Base-by-base conservation (phyloP, 2,113 vertebrate species). In the Ophthalmolycus amberensis region DNA sequence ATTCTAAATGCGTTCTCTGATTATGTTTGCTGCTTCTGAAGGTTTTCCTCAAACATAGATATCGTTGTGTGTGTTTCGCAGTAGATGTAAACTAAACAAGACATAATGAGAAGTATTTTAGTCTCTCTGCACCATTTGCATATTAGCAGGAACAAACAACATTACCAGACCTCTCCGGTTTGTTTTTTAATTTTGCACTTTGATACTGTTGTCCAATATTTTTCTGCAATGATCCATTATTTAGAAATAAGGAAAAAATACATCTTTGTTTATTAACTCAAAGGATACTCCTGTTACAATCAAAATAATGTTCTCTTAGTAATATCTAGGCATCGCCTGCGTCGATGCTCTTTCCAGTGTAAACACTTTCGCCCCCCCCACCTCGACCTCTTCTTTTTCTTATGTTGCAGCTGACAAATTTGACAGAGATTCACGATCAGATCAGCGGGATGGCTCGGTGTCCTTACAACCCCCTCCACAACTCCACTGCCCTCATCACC, bases 391-490 rank as follows among this genome's bases (percentile, higher is more conserved):
- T 64, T 69, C 11, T 44, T 50, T 66, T 6, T 72, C 34, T 34
- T 68, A 0, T 34, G 32, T 85, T 20, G 3, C 82, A 99, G 98
- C 85, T 99, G 89, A 97, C 88, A 54, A 99, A 99, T 90, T 94
- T 99, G 89, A 97, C 97, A 0, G 96, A 99, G 92, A 95, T 98
- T 91, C 97, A 99, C 0, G 98, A 99, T 85, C 97, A 98, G 93
- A 98, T 99, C 94, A 99, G 96, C n/a, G 98, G 98, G 15, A 99
- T 99, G 97, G 98, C 98, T 42, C 96, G 98, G 46, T 99, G 98
- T 71, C 98, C 98, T 12, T 99, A 99, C 88, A 99, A 97, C 84
- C 98, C 98, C 4, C 96, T 97, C 82, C 98, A 99, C 94, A 99
- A 99, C 75, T 99, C 97, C 89, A 99, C 98, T 0, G 98, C 98